These are phyloP conservation scores for Nipponacmea schrenckii DNA, from an alignment of 2,888 invertebrate genomes.

Conservation along the genomic window DNA sequence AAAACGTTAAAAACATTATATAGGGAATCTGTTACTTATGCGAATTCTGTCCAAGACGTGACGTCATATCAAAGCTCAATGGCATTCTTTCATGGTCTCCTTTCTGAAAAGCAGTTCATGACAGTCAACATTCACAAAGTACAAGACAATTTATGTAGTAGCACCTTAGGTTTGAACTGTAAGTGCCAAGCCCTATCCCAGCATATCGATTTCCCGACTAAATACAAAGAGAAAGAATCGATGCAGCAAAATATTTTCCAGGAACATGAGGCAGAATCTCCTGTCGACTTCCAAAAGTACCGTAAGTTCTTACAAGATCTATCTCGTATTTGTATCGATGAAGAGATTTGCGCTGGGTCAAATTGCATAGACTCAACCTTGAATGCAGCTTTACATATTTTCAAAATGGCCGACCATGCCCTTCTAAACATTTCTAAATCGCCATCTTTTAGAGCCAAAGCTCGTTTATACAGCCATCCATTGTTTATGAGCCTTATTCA, in stretches of 20 bases:
- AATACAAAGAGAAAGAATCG: neutral
- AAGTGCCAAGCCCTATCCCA: constrained; percentile 17
- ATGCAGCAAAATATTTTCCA: neutral
- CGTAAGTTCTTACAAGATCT: neutral
- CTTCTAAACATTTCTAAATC: constrained; percentile 13
- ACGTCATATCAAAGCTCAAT: constrained; percentile 32
- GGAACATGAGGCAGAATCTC: too few relatives aligned
- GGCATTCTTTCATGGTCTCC: constrained; percentile 42
- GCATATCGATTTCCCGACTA: constrained; percentile 17
- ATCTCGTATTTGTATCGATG: neutral
- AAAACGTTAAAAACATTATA: constrained; percentile 6
- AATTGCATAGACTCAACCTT: neutral
- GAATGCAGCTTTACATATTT: constrained; percentile 10
- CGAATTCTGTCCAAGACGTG: constrained; percentile 13
- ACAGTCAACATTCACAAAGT: constrained; percentile 34
- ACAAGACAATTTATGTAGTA: constrained; percentile 30
- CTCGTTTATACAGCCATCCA: constrained; percentile 15
- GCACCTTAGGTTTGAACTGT: neutral
- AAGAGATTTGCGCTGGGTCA: neutral
- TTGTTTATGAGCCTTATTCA: constrained; percentile 5
- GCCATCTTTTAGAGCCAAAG: constrained; percentile 14
- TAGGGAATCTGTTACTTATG: neutral
- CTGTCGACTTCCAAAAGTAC: neutral
- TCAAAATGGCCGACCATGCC: constrained; percentile 18
- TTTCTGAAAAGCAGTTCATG: constrained; percentile 41